Evolutionary conservation across 2,797 vertebrate species (phyloP).

Genomic region (Enteromius unitaeniatus): DNA sequence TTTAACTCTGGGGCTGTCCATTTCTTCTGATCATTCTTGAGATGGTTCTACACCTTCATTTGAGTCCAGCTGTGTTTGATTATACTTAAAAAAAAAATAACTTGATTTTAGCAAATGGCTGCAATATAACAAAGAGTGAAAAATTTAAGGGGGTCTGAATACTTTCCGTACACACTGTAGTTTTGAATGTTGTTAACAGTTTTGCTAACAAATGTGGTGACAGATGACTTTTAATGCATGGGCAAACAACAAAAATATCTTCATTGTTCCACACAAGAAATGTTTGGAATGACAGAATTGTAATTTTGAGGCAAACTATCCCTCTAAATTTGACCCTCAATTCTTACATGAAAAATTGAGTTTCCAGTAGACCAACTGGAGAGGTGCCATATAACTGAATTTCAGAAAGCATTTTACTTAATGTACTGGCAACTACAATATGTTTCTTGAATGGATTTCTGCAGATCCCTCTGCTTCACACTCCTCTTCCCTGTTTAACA

Average conservation of each 20-base stretch:
- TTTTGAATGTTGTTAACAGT: neutral
- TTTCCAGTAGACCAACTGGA: constrained; percentile 1
- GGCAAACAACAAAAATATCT: neutral
- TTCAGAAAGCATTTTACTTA: constrained; percentile 28
- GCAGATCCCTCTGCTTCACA: constrained; percentile 36
- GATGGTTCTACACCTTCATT: too few species aligned
- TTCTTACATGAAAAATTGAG: neutral
- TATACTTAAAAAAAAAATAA: too few species aligned
- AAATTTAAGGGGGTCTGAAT: too few species aligned
- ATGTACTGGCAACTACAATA: constrained; percentile 35
- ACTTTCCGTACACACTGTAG: neutral
- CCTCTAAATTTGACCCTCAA: too few species aligned
- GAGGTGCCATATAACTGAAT: constrained; percentile 21
- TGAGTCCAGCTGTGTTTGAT: too few species aligned
- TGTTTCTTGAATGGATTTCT: neutral
- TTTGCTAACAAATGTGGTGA: neutral
- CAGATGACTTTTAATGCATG: neutral
- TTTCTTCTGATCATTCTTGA: too few species aligned
- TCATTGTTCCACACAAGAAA: neutral
- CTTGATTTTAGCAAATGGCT: too few species aligned
- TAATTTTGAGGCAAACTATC: neutral
- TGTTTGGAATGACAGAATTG: neutral
- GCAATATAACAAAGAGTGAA: too few species aligned
- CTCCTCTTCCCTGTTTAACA: constrained; percentile 38
- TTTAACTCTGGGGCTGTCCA: too few species aligned